Percentiles rank a stretch among this genome's conserved stretches.
Conservation (phyloP, 1,140 invertebrate species). For the Pogonomyrmex californicus region DNA sequence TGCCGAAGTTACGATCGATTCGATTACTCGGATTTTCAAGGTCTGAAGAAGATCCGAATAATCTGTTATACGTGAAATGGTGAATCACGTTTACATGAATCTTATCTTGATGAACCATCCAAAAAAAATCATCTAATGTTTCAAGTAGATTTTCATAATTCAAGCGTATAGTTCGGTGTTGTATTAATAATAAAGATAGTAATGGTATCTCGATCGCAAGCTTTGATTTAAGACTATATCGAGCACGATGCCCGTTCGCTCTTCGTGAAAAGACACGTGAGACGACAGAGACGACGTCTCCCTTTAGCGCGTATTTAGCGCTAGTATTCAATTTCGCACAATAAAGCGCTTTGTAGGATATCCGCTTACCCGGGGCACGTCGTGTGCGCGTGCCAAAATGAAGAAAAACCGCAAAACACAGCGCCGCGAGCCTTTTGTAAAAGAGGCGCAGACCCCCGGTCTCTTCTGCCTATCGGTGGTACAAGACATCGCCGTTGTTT, state of each 20-base stretch:
- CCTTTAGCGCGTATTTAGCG: constrained; percentile 76
- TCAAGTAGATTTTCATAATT: not conserved
- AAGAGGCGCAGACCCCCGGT: not conserved
- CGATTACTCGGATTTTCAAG: not conserved
- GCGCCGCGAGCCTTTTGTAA: constrained; percentile 74
- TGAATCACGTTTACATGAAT: constrained; percentile 19
- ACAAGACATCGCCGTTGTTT: not conserved
- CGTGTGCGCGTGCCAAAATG: constrained; percentile 86
- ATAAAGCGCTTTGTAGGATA: constrained; percentile 86
- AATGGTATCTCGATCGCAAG: not conserved
- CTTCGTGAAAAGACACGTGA: constrained; percentile 66
- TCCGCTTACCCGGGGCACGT: constrained; percentile 83
- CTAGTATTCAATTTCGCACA: constrained; percentile 85
- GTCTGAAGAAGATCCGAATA: constrained; percentile 55
- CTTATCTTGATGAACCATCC: constrained; percentile 28
- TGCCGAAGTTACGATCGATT: not conserved
- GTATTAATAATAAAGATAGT: not conserved
- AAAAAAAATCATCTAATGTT: not conserved
- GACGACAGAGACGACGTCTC: constrained; percentile 58
- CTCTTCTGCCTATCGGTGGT: not conserved
- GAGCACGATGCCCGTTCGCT: not conserved
- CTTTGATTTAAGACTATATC: constrained; percentile 50
- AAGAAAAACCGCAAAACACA: constrained; percentile 85
- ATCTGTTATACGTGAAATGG: constrained; percentile 56
- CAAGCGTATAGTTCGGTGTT: not conserved